Conservation (phyloP, 1,140 invertebrate genomes). For the Dendroctonus ponderosae region DNA sequence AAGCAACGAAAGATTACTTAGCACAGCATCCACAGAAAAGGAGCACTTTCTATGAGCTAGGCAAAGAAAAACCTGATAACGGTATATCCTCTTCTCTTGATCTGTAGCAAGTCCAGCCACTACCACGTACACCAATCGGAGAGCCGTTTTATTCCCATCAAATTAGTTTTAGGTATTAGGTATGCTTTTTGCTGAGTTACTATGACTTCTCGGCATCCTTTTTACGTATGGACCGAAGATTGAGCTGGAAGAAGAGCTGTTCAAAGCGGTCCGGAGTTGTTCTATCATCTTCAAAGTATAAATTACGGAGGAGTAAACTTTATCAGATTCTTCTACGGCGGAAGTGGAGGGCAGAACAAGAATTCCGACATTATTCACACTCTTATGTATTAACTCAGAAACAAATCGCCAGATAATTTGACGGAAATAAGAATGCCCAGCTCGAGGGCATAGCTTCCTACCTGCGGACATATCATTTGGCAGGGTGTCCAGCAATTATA, state of each 20-base stretch:
- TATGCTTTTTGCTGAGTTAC: constrained; percentile 17
- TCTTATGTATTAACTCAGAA: constrained; percentile 37
- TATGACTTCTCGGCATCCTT: constrained; percentile 18
- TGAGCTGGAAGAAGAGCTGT: not conserved
- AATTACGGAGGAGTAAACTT: not conserved
- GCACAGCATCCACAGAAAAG: constrained; percentile 27
- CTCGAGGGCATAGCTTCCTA: constrained; percentile 44
- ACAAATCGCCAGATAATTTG: constrained; percentile 28
- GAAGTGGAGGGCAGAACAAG: constrained; percentile 41
- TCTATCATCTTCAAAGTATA: constrained; percentile 5
- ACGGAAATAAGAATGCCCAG: constrained; percentile 38
- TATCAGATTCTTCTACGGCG: constrained; percentile 40
- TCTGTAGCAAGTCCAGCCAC: constrained; percentile 40
- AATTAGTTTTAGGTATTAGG: constrained; percentile 22
- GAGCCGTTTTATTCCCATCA: constrained; percentile 36
- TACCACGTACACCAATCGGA: constrained; percentile 35
- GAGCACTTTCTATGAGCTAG: constrained; percentile 21
- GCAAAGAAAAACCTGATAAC: constrained; percentile 29
- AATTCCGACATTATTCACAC: constrained; percentile 38
- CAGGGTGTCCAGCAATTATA: constrained; percentile 35
- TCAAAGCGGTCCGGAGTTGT: not conserved
- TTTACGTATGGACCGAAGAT: constrained; percentile 2
- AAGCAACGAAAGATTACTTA: constrained; percentile 25
- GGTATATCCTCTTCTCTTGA: constrained; percentile 37
- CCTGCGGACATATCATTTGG: constrained; percentile 44